phyloP scores from a whole-genome alignment of 2,888 invertebrate genomes.

The Globia sparganii region DNA sequence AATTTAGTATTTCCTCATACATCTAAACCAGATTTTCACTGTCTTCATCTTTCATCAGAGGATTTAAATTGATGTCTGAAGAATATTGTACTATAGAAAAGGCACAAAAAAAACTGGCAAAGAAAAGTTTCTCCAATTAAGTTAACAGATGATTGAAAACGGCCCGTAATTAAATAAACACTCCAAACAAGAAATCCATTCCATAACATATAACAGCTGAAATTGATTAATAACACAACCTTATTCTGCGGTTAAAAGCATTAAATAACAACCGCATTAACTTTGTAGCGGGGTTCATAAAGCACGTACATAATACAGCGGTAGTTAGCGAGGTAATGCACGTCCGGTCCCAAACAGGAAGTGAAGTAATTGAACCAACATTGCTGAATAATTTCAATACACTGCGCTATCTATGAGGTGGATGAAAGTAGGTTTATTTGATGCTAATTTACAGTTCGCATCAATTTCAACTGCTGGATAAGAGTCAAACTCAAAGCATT shows the following conservation, averaged over 20 bases:
- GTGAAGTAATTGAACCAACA: conserved; percentile 59
- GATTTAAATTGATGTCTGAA: not conserved
- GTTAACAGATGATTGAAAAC: not conserved
- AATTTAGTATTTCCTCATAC: not conserved
- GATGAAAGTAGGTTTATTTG: not conserved
- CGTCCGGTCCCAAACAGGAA: conserved; percentile 58
- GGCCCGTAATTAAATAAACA: not conserved
- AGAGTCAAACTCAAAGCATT: no score
- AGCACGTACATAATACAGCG: conserved; percentile 57
- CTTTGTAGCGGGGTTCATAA: conserved; percentile 56
- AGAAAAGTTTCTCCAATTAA: no score
- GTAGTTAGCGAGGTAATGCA: conserved; percentile 63
- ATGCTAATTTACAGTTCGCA: not conserved
- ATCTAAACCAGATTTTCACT: not conserved
- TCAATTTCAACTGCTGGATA: not conserved
- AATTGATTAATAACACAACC: conserved; percentile 40
- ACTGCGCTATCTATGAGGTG: not conserved
- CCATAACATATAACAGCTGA: not conserved
- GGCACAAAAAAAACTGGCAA: no score
- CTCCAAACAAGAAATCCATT: not conserved
- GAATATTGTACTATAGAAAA: no score
- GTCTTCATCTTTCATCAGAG: not conserved
- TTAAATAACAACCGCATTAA: conserved; percentile 55
- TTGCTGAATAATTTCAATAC: conserved; percentile 56
- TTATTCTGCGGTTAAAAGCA: conserved; percentile 57